Conservation (phyloP, 1,140 invertebrate species). For the Cyclina sinensis region DNA sequence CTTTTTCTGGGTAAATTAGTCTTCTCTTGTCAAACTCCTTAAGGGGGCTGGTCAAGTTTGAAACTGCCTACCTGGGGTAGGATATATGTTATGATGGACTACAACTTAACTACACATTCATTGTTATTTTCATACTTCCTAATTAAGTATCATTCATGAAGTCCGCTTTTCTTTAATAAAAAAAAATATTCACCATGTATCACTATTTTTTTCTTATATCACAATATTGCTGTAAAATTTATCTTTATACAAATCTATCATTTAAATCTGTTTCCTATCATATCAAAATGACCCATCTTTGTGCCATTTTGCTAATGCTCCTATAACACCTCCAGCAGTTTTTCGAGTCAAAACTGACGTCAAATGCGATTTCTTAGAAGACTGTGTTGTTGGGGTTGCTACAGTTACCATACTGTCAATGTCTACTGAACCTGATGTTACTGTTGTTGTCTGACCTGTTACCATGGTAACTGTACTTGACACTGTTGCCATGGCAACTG, state of each 20-base stretch:
- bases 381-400: conserved; percentile 85
- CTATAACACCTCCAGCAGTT: conserved; percentile 75
- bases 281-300: conserved; percentile 74
- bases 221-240: neutral
- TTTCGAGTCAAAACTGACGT: conserved; percentile 64
- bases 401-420: neutral
- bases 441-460: neutral
- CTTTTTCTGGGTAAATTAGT: no score
- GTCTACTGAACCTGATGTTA: neutral
- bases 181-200: neutral
- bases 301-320: conserved; percentile 78
- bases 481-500: neutral
- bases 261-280: neutral
- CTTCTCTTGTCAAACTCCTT: no score
- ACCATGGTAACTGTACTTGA: conserved; percentile 29
- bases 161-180: no score
- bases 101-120: no score
- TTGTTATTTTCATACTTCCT: no score
- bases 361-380: conserved; percentile 43
- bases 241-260: no score
- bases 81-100: no score
- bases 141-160: no score
- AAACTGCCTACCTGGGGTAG: no score
- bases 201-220: neutral
- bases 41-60: no score